These are phyloP conservation scores for Diarsia brunnea DNA, from an alignment of 2,888 invertebrate species.

Conservation along the genomic window DNA sequence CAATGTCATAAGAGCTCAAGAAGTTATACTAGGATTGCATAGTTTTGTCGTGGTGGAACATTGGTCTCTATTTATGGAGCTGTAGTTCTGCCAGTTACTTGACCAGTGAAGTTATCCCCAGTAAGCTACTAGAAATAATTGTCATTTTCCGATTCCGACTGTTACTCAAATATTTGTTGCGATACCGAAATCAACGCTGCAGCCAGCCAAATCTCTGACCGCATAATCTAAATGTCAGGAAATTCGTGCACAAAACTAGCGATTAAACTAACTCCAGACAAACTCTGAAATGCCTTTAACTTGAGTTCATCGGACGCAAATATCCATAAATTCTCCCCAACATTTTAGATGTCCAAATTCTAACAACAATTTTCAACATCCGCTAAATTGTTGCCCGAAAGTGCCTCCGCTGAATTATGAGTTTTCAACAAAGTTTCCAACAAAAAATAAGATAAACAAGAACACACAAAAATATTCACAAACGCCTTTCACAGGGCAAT, in stretches of 20 bases:
- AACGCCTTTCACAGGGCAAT: constrained; percentile 52
- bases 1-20: not conserved
- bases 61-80: not conserved
- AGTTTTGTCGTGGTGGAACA: not conserved
- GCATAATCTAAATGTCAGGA: constrained; percentile 33
- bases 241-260: constrained; percentile 30
- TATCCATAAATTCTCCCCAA: constrained; percentile 30
- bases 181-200: not conserved
- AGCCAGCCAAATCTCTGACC: constrained; percentile 13
- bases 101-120: not conserved
- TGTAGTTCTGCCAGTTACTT: not conserved
- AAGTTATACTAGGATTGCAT: not conserved
- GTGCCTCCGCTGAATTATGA: constrained; percentile 37
- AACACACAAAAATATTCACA: constrained; percentile 44
- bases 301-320: constrained; percentile 31
- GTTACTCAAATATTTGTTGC: constrained; percentile 31
- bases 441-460: constrained; percentile 30
- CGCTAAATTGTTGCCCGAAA: constrained; percentile 34
- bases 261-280: constrained; percentile 29
- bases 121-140: constrained; percentile 1
- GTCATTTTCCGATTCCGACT: not conserved
- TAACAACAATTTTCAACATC: constrained; percentile 42
- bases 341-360: constrained; percentile 42
- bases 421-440: constrained; percentile 36
- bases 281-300: constrained; percentile 19